Evolutionary conservation across 1,140 invertebrate species (phyloP).

Genomic region (Parasteatoda tepidariorum): DNA sequence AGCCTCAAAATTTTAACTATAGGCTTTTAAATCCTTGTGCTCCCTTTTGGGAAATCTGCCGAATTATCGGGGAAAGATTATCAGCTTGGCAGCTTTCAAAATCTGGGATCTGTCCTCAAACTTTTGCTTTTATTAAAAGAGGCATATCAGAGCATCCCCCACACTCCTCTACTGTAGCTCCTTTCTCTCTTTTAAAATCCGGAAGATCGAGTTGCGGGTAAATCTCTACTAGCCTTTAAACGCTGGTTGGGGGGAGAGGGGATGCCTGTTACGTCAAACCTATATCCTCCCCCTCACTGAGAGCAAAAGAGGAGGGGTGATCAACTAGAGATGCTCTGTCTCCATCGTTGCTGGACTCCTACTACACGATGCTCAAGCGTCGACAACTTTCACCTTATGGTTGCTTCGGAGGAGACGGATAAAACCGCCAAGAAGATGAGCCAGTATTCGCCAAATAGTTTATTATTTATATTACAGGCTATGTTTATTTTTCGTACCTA

Average conservation of each 20-base stretch:
- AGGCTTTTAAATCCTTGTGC: slow-evolving; percentile 30
- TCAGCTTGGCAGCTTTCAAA: slow-evolving; percentile 38
- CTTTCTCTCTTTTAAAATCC: slow-evolving; percentile 34
- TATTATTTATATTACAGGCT: too few species aligned
- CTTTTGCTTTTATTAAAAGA: slow-evolving; percentile 58
- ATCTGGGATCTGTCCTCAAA: slow-evolving; percentile 48
- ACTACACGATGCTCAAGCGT: slow-evolving; percentile 40
- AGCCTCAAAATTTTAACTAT: slow-evolving; percentile 47
- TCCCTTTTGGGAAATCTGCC: slow-evolving; percentile 43
- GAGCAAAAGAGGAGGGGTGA: slow-evolving; percentile 34
- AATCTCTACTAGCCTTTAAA: slow-evolving; percentile 50
- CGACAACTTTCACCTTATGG: slow-evolving; percentile 46
- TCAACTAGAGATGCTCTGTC: slow-evolving; percentile 32
- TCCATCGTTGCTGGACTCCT: slow-evolving; percentile 44
- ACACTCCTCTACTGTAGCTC: neutral
- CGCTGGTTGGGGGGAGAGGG: neutral
- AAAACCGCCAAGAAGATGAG: slow-evolving; percentile 1
- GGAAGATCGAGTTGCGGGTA: slow-evolving; percentile 53
- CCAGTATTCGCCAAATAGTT: neutral
- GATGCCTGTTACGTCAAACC: slow-evolving; percentile 37
- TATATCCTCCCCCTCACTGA: neutral
- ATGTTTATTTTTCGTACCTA: too few species aligned
- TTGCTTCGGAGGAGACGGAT: neutral
- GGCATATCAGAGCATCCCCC: slow-evolving; percentile 34
- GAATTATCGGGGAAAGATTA: slow-evolving; percentile 54